Conservation (phyloP, 23 tunicate genomes). For the Phallusia fumigata region DNA sequence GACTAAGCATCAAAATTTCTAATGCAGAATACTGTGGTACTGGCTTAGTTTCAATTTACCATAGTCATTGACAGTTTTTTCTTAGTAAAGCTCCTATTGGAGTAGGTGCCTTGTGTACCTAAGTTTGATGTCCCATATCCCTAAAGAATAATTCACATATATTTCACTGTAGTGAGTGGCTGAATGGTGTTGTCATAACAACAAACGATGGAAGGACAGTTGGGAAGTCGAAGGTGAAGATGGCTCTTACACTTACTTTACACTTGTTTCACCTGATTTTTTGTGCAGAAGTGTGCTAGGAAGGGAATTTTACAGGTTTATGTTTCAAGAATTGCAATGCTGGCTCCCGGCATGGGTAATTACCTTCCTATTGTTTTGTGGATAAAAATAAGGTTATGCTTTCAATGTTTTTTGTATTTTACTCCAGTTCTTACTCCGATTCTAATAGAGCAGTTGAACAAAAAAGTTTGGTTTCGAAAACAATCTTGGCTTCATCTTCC, state of each 20-base stretch:
- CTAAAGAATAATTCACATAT: too few relatives aligned
- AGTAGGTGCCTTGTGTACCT: too few relatives aligned
- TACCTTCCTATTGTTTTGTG: background rate
- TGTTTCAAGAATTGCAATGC: background rate
- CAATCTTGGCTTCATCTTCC: background rate
- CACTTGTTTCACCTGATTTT: too few relatives aligned
- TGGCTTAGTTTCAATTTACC: too few relatives aligned
- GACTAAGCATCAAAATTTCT: too few relatives aligned
- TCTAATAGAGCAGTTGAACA: background rate
- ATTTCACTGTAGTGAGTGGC: conserved; percentile 46
- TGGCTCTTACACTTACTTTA: too few relatives aligned
- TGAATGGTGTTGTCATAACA: conserved; percentile 71
- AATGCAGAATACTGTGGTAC: too few relatives aligned
- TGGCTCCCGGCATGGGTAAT: background rate
- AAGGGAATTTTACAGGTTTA: background rate
- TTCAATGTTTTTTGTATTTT: background rate
- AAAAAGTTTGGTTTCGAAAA: background rate
- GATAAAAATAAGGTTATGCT: too few relatives aligned
- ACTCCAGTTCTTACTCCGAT: background rate
- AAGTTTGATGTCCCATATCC: too few relatives aligned
- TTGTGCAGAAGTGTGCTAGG: background rate
- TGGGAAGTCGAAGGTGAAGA: conserved; percentile 56
- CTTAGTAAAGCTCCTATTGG: too few relatives aligned
- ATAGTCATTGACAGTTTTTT: too few relatives aligned
- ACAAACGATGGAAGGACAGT: conserved; percentile 57